Conservation (phyloP, 2,888 invertebrate species). For the Pandemis corylana region DNA sequence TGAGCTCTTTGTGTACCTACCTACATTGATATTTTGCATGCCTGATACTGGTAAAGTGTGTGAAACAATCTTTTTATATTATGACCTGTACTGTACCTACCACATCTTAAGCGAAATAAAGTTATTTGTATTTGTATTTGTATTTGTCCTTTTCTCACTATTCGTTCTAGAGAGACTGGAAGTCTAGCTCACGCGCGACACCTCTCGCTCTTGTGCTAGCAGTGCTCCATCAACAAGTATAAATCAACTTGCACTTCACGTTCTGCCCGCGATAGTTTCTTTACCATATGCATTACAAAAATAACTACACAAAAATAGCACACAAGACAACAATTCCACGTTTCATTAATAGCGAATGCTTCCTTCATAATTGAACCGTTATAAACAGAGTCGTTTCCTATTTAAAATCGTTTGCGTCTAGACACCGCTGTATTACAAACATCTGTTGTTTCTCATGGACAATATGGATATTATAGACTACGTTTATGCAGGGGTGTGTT, state of each 20-base stretch:
- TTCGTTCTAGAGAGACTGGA: too few relatives aligned
- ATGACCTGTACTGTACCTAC: too few relatives aligned
- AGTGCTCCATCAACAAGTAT: too few relatives aligned
- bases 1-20: too few relatives aligned
- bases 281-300: slow-evolving; percentile 15
- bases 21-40: too few relatives aligned
- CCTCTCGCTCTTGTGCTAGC: too few relatives aligned
- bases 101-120: too few relatives aligned
- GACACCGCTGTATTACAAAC: slow-evolving; percentile 22
- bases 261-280: background rate
- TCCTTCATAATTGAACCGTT: slow-evolving; percentile 13
- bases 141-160: too few relatives aligned
- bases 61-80: too few relatives aligned
- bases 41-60: too few relatives aligned
- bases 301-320: slow-evolving; percentile 24
- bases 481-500: background rate
- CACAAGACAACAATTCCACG: background rate
- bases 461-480: background rate
- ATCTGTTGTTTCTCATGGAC: slow-evolving; percentile 32
- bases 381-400: slow-evolving; percentile 11
- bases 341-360: slow-evolving; percentile 8
- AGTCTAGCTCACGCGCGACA: too few relatives aligned
- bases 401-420: slow-evolving; percentile 35
- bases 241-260: background rate
- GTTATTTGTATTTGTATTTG: too few relatives aligned